Conservation (phyloP, 2,797 vertebrate genomes). For the Bucorvus abyssinicus region DNA sequence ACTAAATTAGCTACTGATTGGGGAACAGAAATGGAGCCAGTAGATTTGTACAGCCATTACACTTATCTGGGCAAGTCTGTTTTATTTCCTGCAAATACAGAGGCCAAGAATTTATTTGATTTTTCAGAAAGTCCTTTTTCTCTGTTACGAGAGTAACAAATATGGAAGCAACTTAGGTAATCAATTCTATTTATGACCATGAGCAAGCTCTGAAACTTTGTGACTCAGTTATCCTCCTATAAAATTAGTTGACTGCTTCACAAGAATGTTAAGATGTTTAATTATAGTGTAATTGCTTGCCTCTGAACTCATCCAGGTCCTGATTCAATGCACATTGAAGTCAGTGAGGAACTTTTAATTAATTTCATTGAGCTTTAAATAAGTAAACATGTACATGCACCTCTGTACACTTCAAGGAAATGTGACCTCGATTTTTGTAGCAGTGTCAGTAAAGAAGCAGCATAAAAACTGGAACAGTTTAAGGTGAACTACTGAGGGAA, state of each 20-base stretch:
- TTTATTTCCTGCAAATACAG: not conserved
- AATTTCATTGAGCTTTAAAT: constrained; percentile 58
- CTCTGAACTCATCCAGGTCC: constrained; percentile 35
- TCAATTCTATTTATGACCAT: not conserved
- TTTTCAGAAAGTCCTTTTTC: not conserved
- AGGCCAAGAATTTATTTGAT: not conserved
- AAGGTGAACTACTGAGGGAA: not conserved
- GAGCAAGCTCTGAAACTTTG: constrained; percentile 21
- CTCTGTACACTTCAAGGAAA: not conserved
- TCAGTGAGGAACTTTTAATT: constrained; percentile 62
- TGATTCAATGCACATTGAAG: constrained; percentile 41
- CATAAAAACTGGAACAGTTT: not conserved
- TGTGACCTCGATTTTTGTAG: constrained; percentile 49
- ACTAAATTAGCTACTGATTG: not conserved
- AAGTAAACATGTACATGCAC: not conserved
- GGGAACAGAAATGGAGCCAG: not conserved
- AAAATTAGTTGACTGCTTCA: constrained; percentile 46
- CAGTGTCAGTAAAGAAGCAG: not conserved
- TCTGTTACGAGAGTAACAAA: not conserved
- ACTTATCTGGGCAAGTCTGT: not conserved
- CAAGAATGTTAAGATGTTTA: constrained; percentile 39
- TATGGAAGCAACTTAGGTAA: not conserved
- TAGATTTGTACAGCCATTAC: not conserved
- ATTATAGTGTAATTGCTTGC: constrained; percentile 63
- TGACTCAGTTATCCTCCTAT: constrained; percentile 47